Evolutionary conservation across 2,113 vertebrate genomes (phyloP), one percentile per base, ranked within the genome.

Genomic region (Lethenteron camtschaticum): DNA sequence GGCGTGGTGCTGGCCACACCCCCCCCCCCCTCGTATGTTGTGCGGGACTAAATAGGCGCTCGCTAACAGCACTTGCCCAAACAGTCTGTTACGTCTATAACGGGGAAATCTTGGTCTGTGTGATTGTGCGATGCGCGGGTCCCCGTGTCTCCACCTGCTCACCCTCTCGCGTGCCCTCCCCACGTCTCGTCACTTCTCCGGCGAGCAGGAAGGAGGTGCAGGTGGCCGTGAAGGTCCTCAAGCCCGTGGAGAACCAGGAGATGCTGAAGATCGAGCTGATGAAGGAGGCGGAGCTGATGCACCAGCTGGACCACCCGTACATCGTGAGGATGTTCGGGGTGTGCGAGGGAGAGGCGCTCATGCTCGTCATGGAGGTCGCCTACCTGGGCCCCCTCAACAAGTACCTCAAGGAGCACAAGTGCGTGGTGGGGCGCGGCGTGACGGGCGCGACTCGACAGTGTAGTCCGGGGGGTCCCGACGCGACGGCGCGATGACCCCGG

Each of bases 321-420:
- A 99, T 99, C 4, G 90, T 99, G 24, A 82, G 92, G 68, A 99
- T 99, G 90, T 95, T 99, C 2, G 94, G 94, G n/a, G 89, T 96
- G 74, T 99, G 94, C 56, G 89, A 96, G 72, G 86, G 87, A 0
- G 92, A 96, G 70, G 85, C 81, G 71, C 89, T 95, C 78, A 96
- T 99, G 92, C 74, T 99, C 76, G 90, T 99, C 12, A 99, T 99
- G 94, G 94, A 99, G 80, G 84, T 99, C 80, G 94, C 94, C 1
- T 87, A 87, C 20, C 85, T 96, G 8, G 94, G 94, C 3, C 89
- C n/a, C 0, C 77, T 99, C 73, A 82, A 99, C 77, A 99, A 88
- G 79, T 96, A 85, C 75, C 77, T 99, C 71, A 83, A 86, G 72
- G 90, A 85, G 77, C 85, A 95, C 80, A 90, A 82, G 94, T 95